Conservation (phyloP, 2,797 vertebrate species). For the Pangasius krempfi region DNA sequence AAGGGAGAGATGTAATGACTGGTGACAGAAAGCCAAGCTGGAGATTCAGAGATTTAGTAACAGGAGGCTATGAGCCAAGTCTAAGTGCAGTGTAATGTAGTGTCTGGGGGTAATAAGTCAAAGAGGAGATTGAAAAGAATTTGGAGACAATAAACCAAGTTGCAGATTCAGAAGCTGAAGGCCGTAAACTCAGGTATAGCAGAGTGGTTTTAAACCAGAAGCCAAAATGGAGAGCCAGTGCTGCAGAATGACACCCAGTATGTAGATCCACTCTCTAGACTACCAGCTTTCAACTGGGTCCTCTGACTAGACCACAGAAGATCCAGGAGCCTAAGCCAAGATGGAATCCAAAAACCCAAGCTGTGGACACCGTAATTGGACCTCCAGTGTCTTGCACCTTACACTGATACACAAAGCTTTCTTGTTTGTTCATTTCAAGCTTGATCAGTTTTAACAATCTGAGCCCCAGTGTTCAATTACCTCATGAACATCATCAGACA, state of each 20-base stretch:
- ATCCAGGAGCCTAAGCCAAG: not conserved
- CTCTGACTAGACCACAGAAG: not conserved
- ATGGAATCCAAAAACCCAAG: not conserved
- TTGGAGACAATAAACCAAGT: not conserved
- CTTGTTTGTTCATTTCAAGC: constrained; percentile 41
- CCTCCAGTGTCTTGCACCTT: not conserved
- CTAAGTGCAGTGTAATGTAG: too few relatives aligned
- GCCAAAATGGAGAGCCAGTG: not conserved
- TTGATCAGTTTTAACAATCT: constrained; percentile 30
- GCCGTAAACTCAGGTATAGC: not conserved
- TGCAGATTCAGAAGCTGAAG: not conserved
- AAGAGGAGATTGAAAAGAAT: not conserved
- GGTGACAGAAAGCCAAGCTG: not conserved
- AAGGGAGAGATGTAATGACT: not conserved
- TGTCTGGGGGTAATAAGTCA: not conserved
- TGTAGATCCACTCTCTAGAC: not conserved
- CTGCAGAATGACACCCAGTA: not conserved
- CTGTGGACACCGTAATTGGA: not conserved
- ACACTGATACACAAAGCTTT: constrained; percentile 1
- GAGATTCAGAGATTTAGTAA: not conserved
- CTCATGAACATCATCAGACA: constrained; percentile 35
- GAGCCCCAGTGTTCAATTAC: constrained; percentile 35
- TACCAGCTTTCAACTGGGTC: not conserved
- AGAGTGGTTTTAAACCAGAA: not conserved
- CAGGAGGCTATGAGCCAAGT: not conserved